Evolutionary conservation across 2,888 invertebrate species (phyloP), one percentile per base, ranked within the genome.

Genomic region (Erebia aethiops): DNA sequence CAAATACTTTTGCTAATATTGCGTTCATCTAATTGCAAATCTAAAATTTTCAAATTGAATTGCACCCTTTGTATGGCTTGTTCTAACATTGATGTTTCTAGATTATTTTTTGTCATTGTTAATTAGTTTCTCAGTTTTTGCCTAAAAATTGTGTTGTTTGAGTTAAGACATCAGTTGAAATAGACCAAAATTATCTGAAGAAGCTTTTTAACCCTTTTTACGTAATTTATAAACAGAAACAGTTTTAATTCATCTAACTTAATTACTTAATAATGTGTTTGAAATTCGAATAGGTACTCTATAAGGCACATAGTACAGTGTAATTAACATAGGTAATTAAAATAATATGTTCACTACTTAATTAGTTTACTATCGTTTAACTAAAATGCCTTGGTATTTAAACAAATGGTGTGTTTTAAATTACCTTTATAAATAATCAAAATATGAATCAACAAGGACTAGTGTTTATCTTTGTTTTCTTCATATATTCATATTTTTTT

Each of bases 191-290:
- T 18, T 61, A 1, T 11, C 2, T 13, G 46, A 62, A 49, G 26
- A 21, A 11, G 3, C 46, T 62, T 62, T 62, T 49, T 49, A 49
- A 3, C 18, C 10, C 54, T 18, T 54, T 54, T 54, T 54, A 54
- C 3, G 10, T 58, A 9, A n/a, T 14, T 35, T 41, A 41, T 14
- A 56, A 1, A 58, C 51, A n/a, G 51, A 58, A 4, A 35, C 21
- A 14, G 14, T 58, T n/a, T 58, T 35, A 58, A 58, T 41, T 58
- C 18, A 16, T 61, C 10, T 18, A 7, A 62, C 16, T 49, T 49
- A 62, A 62, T 62, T 49, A 62, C 49, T 49, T 49, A 49, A 61
- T 58, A 58, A n/a, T 58, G 58, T 41, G 41, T 41, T 58, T 41
- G 41, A 9, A 49, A 35, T 65, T 11, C 11, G 13, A 2, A 46